Evolutionary conservation across 2,113 vertebrate species (phyloP).

Genomic region (Prochilodus magdalenae): DNA sequence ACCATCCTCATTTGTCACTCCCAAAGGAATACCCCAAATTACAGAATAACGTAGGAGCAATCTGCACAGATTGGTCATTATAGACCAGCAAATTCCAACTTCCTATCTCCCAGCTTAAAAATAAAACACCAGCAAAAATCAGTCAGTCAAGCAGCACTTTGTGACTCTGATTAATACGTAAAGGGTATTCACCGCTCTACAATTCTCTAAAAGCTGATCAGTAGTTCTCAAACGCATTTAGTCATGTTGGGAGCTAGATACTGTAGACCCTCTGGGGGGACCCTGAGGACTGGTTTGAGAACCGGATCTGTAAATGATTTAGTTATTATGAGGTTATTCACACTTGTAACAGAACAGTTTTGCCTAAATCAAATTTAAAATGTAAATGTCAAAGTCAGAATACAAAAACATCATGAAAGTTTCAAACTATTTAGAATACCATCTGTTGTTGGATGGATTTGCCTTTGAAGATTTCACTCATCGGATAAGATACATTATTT

Average conservation of each 20-base stretch:
- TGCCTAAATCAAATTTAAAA: background rate
- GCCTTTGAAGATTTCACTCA: background rate
- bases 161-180: too few species aligned
- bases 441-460: background rate
- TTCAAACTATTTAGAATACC: background rate
- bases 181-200: too few species aligned
- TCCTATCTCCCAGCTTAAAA: too few species aligned
- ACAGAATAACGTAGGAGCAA: background rate
- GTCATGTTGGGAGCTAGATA: too few species aligned
- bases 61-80: background rate
- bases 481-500: background rate
- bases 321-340: background rate
- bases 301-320: background rate
- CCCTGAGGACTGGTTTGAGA: background rate
- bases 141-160: too few species aligned
- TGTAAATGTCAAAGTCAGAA: background rate
- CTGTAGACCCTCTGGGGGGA: background rate
- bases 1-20: background rate
- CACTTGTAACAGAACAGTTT: background rate
- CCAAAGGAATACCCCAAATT: background rate
- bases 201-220: too few species aligned
- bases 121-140: conserved; percentile 9
- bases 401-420: background rate
- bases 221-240: too few species aligned
- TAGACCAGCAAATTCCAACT: background rate